Base-by-base conservation (phyloP, 2,888 invertebrate genomes). In the Choristoneura rosaceana region DNA sequence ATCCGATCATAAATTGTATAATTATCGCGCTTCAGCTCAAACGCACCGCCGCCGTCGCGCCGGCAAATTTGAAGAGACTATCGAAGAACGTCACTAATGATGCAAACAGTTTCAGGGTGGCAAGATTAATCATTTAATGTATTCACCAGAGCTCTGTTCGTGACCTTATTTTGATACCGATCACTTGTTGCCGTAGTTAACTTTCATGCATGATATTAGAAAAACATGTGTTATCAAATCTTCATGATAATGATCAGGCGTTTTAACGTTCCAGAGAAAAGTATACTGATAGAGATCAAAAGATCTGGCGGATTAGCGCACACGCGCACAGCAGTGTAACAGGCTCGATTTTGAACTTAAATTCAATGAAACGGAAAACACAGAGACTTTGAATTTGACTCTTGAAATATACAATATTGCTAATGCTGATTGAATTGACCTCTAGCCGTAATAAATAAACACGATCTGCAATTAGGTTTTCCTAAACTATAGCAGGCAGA, bases 1-100 rank as follows among this genome's bases (percentile, higher is more conserved):
- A 88, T 84, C 83, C 84, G 85, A 82, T 82, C 85, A 87, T 90
- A 88, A 88, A 87, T 86, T 87, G 84, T 83, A 84, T 90, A 89
- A 91, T 91, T 90, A 91, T 87, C 88, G 82, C 84, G 81, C 80
- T 81, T 83, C 82, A 80, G 79, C 75, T 91, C 90, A 92, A 91
- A 91, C 81, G 84, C 73, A 84, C 78, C 71, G 71, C 71, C 79
- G 81, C 71, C 79, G 81, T 77, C 80, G 78, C 76, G 76, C 75
- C 79, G 80, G 83, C 84, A 84, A 83, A 82, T 86, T 83, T 82
- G 81, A 82, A 82, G 66, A 67, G 63, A 69, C 75, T 59, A 74
- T 70, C 76, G 79, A 78, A 79, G 77, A 78, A 82, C 79, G 77
- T 76, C 69, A 61, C 77, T 84, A 83, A 82, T 79, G 78, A 83